Base-by-base conservation (phyloP, 2,113 vertebrate species). In the Oenanthe oenanthe region DNA sequence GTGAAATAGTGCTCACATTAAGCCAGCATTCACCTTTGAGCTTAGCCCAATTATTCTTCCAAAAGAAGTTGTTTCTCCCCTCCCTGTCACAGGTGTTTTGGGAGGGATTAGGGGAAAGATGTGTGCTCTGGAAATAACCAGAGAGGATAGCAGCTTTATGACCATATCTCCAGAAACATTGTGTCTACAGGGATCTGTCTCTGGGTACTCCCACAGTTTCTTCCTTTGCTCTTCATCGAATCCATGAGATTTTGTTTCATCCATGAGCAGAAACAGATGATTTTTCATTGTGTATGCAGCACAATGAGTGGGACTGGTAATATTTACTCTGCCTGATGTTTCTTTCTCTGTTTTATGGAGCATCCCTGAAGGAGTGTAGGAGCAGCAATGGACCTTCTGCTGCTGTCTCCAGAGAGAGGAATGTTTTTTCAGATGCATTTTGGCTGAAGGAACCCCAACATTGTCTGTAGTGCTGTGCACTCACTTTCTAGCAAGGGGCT, bases 71-170 rank as follows among this genome's bases (percentile, higher is more conserved):
- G 45, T 50, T 65, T 95, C 63, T 85, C 4, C 26, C 10, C 40
- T 83, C 78, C 66, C 80, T 79, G 82, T 53, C 85, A 80, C 93
- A 70, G 80, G 81, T 61, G 32, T 78, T 18, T 24, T 85, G 36
- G 63, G 47, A 91, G 17, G 56, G 77, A 70, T 63, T 34, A 56
- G 22, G 19, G 45, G 40, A 67, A 78, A 72, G 45, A 57, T 47
- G n/a, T 38, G 47, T 82, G 78, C 81, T 91, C 81, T 96, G 83
- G 48, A 94, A 96, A 91, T 76, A 67, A 82, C 42, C 36, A 88
- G 56, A n/a, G 72, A 92, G 61, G 58, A 70, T 18, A 95, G 67
- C 74, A 93, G 73, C 47, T 63, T 76, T 92, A 34, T 5, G 4
- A 34, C 50, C 60, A 50, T 3, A 0, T 17, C 29, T 54, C 34